Conservation (phyloP, 1,140 invertebrate species). For the Pemphigus obesinymphae region DNA sequence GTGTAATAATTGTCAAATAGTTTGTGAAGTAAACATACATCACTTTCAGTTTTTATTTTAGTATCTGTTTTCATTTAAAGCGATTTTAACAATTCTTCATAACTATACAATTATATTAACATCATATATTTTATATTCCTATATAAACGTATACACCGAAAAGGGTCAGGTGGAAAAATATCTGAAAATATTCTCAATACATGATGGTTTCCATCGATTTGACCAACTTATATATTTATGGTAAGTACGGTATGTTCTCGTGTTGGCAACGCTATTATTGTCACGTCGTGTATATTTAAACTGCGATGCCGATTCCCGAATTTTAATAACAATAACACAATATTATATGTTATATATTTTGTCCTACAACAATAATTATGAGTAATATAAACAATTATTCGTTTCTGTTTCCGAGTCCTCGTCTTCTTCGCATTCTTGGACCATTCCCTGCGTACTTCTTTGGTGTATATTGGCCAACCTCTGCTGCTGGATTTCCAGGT, state of each 20-base stretch:
- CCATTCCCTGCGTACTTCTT: conserved; percentile 46
- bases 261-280: neutral
- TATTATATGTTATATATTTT: neutral
- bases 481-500: conserved; percentile 85
- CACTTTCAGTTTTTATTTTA: neutral
- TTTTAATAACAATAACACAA: neutral
- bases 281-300: neutral
- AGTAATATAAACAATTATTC: conserved; percentile 34
- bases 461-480: conserved; percentile 72
- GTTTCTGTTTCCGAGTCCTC: conserved; percentile 21
- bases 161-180: neutral
- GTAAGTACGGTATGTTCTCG: neutral
- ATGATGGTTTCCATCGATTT: neutral
- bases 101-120: neutral
- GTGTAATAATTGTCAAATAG: neutral
- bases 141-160: too few relatives aligned
- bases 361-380: neutral
- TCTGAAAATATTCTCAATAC: neutral
- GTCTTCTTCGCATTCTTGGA: conserved; percentile 27
- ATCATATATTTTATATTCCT: too few relatives aligned
- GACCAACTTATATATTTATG: neutral
- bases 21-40: neutral
- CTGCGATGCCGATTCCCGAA: neutral
- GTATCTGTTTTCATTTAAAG: neutral
- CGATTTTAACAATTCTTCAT: neutral